Conservation (phyloP, 2,113 vertebrate species). For the Chionis minor region DNA sequence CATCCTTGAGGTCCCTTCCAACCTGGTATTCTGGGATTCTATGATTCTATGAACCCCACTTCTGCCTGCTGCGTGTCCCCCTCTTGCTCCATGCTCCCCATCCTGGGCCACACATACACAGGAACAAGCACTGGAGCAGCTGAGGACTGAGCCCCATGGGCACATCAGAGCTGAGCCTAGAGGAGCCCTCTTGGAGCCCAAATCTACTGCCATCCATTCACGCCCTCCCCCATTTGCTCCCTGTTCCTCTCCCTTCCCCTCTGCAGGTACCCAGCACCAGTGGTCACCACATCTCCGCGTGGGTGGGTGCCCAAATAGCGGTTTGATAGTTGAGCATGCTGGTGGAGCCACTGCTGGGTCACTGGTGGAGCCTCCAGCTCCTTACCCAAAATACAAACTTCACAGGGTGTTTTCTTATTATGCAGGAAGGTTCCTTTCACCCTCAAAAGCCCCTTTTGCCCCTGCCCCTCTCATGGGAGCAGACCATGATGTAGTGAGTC, state of each 20-base stretch:
- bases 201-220: neutral
- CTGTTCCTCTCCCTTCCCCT: neutral
- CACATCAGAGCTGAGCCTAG: neutral
- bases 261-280: neutral
- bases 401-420: neutral
- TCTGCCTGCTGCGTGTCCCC: neutral
- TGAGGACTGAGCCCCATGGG: accelerated
- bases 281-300: neutral
- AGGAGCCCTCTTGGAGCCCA: neutral
- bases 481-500: no score
- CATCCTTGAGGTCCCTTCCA: neutral
- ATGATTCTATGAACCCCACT: neutral
- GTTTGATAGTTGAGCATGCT: neutral
- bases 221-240: neutral
- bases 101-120: accelerated
- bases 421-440: neutral
- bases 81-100: neutral
- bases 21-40: neutral
- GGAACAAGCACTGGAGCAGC: neutral
- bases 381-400: neutral
- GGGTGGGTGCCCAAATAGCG: neutral
- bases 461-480: neutral
- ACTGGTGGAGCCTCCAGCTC: neutral
- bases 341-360: neutral
- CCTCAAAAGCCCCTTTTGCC: neutral